Evolutionary conservation across 2,888 invertebrate species (phyloP).

Genomic region (Leptopterna dolabrata): DNA sequence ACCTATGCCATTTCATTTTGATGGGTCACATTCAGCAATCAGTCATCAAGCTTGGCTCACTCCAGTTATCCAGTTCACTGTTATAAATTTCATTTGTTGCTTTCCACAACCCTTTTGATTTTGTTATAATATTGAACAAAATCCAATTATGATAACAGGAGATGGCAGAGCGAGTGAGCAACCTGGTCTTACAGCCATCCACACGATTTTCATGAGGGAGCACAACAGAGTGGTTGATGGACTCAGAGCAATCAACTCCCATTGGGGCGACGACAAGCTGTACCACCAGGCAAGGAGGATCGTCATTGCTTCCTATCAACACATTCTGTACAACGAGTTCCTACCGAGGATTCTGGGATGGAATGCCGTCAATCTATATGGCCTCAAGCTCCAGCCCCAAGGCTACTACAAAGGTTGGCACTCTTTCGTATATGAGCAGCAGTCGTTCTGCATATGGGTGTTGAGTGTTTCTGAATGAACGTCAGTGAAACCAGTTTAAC

Average conservation of each 20-base stretch:
- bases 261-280: constrained; percentile 89
- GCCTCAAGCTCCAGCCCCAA: constrained; percentile 82
- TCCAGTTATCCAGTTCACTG: no score
- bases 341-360: constrained; percentile 90
- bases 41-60: no score
- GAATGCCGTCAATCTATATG: constrained; percentile 89
- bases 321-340: constrained; percentile 89
- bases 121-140: background rate
- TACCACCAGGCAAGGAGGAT: constrained; percentile 81
- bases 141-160: constrained; percentile 64
- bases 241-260: constrained; percentile 83
- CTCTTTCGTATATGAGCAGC: no score
- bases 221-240: constrained; percentile 89
- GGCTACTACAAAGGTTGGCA: constrained; percentile 80
- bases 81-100: no score
- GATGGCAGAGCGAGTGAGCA: constrained; percentile 94
- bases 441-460: no score
- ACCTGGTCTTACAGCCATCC: constrained; percentile 87
- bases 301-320: constrained; percentile 81
- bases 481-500: no score
- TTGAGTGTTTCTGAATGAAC: no score
- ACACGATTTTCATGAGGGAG: constrained; percentile 88
- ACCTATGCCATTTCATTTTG: no score
- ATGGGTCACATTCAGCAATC: no score
- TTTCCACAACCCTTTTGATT: no score